Evolutionary conservation across 1,140 invertebrate species (phyloP).

Genomic region (Radopholus similis): DNA sequence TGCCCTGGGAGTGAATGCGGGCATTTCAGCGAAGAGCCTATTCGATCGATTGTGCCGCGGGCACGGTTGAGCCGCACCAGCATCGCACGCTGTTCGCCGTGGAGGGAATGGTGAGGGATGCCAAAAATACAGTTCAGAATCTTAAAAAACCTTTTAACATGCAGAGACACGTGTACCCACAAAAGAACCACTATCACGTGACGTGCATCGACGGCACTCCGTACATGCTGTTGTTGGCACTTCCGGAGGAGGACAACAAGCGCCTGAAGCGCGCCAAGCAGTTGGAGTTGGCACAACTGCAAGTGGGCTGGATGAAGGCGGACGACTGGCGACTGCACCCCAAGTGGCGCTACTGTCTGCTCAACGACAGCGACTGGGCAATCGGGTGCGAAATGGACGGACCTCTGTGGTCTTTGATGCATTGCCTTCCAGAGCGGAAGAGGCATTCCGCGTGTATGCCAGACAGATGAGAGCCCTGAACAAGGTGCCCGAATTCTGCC

Average conservation of each 20-base stretch:
- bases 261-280: slow-evolving; percentile 33
- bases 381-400: not conserved
- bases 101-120: slow-evolving; percentile 34
- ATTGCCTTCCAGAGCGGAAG: slow-evolving; percentile 32
- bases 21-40: not conserved
- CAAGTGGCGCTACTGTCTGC: slow-evolving; percentile 58
- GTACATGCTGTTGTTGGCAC: slow-evolving; percentile 52
- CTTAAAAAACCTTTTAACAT: slow-evolving; percentile 2
- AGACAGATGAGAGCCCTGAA: slow-evolving; percentile 48
- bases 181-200: slow-evolving; percentile 54
- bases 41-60: slow-evolving; percentile 43
- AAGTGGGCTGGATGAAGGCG: slow-evolving; percentile 48
- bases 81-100: slow-evolving; percentile 44
- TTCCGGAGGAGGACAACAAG: slow-evolving; percentile 50
- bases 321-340: slow-evolving; percentile 56
- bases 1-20: slow-evolving; percentile 19
- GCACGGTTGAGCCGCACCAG: not conserved
- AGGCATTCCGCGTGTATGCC: slow-evolving; percentile 51
- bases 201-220: slow-evolving; percentile 53
- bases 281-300: slow-evolving; percentile 38
- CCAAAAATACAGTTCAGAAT: not conserved
- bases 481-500: slow-evolving; percentile 48
- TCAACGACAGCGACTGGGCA: slow-evolving; percentile 55
- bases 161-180: slow-evolving; percentile 52
- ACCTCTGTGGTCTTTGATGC: not conserved